Percentiles rank a stretch among this genome's conserved stretches.
Conservation (phyloP, 2,113 vertebrate genomes). For the Chrysemys picta region DNA sequence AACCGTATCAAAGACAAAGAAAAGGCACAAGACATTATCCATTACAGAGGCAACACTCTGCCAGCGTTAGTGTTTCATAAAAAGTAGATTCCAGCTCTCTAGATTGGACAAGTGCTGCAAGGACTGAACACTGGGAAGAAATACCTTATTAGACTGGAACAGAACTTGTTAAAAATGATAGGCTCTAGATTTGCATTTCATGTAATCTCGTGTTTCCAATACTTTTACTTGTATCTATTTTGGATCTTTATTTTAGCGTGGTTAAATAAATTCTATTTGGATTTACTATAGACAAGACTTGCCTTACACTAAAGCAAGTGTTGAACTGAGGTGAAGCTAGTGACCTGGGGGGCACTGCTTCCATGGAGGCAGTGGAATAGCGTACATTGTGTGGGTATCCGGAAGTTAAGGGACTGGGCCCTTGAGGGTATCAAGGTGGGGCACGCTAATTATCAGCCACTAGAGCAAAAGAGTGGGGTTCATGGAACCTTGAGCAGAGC, state of each 20-base stretch:
- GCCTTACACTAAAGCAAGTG: neutral
- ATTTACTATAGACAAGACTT: neutral
- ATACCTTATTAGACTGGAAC: neutral
- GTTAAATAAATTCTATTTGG: neutral
- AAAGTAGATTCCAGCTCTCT: neutral
- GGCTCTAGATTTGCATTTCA: neutral
- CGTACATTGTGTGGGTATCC: neutral
- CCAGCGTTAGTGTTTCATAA: neutral
- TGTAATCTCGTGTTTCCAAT: neutral
- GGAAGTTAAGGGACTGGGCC: neutral
- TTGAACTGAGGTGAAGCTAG: neutral
- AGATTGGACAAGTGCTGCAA: neutral
- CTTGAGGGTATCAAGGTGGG: neutral
- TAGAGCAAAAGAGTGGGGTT: neutral
- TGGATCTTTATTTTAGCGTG: neutral
- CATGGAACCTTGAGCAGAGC: neutral
- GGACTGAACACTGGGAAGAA: neutral
- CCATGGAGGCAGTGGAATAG: neutral
- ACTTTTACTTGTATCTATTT: neutral
- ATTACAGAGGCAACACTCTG: neutral
- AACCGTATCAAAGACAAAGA: neutral
- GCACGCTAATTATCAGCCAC: neutral
- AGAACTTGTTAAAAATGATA: neutral
- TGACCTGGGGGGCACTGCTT: neutral
- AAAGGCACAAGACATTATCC: neutral